Percentiles rank a stretch among this genome's conserved stretches.
These are phyloP conservation scores for Zeuzera pyrina DNA, from an alignment of 2,888 invertebrate species.

Conservation along the genomic window DNA sequence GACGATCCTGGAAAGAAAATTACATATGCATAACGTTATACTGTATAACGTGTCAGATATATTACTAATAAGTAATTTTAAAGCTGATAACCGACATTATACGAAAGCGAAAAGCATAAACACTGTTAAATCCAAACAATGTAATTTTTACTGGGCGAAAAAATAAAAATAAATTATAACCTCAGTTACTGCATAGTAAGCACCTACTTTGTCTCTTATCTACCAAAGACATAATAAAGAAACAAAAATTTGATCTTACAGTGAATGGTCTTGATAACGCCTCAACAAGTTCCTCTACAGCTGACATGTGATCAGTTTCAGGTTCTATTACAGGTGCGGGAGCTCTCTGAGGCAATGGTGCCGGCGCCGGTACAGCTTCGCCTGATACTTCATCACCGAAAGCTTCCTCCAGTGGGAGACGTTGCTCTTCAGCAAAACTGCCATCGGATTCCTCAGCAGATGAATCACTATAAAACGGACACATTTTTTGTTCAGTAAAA, in stretches of 20 bases:
- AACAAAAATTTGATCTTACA: constrained; percentile 29
- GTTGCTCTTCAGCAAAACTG: constrained; percentile 36
- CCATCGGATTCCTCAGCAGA: constrained; percentile 48
- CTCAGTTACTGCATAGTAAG: too few relatives aligned
- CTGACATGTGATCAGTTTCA: constrained; percentile 46
- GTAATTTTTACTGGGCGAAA: too few relatives aligned
- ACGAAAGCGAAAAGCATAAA: too few relatives aligned
- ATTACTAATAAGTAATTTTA: too few relatives aligned
- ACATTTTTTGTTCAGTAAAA: too few relatives aligned
- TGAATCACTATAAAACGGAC: constrained; percentile 57
- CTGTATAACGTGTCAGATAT: too few relatives aligned
- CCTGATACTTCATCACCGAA: constrained; percentile 61
- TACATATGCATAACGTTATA: too few relatives aligned
- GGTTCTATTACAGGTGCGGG: constrained; percentile 50
- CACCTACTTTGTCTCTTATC: too few relatives aligned
- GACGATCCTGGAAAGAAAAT: constrained; percentile 50
- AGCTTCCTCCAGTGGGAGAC: constrained; percentile 50
- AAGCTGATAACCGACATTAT: too few relatives aligned
- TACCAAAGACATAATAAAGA: too few relatives aligned
- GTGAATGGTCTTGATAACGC: constrained; percentile 62
- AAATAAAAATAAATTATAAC: too few relatives aligned
- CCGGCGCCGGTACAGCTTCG: constrained; percentile 56
- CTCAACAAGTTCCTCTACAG: constrained; percentile 59
- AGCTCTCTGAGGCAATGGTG: constrained; percentile 45
- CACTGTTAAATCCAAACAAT: too few relatives aligned